Conservation (phyloP, 2,113 vertebrate species). For the Hystrix brachyura region DNA sequence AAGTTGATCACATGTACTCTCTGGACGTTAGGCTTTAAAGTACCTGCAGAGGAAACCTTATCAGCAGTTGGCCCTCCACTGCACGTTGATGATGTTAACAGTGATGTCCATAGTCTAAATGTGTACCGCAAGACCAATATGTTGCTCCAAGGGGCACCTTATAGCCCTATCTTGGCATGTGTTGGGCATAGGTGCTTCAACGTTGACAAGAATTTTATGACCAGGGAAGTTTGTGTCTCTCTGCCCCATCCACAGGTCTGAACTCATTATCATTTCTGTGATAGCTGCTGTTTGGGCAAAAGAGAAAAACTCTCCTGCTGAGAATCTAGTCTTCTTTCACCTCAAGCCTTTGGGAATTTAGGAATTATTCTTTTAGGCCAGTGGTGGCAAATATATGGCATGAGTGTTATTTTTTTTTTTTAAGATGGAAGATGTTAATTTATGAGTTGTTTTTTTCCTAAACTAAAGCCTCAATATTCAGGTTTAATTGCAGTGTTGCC, state of each 20-base stretch:
- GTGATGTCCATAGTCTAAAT: not conserved
- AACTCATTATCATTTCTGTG: not conserved
- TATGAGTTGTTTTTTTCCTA: not conserved
- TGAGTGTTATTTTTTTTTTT: not conserved
- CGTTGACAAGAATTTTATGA: not conserved
- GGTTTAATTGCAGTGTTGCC: not conserved
- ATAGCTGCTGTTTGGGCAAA: not conserved
- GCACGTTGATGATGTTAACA: not conserved
- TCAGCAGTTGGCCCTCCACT: no score
- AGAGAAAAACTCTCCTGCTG: not conserved
- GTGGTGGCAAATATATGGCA: not conserved
- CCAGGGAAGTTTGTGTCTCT: fast-evolving
- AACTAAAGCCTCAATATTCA: not conserved
- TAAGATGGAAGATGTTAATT: not conserved
- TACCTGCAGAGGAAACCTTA: not conserved
- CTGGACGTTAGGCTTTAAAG: not conserved
- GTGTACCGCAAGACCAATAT: not conserved
- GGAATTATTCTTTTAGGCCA: not conserved
- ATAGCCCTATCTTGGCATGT: no score
- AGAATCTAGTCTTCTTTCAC: not conserved
- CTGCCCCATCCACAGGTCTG: fast-evolving
- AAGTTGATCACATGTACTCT: not conserved
- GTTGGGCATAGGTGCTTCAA: not conserved
- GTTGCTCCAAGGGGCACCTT: not conserved
- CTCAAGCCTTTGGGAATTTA: not conserved